phyloP scores from a whole-genome alignment of 2,888 invertebrate genomes.

The Schizaphis graminum region DNA sequence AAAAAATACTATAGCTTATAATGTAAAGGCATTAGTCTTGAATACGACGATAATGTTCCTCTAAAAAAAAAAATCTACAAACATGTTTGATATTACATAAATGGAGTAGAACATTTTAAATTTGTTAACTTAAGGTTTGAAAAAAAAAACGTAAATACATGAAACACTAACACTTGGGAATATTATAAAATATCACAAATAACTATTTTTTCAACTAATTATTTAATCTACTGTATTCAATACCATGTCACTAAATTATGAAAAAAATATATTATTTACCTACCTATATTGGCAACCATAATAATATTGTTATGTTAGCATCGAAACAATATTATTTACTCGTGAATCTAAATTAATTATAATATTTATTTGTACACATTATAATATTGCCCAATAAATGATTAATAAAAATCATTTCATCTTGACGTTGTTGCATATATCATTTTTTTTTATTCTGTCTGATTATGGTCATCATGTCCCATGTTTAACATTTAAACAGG shows the following conservation, averaged over 20 bases:
- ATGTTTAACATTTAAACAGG: neutral
- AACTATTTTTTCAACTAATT: too few species aligned
- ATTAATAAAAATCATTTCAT: neutral
- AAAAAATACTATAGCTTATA: constrained; percentile 7
- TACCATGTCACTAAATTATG: neutral
- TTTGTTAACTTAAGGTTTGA: neutral
- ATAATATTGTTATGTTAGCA: too few species aligned
- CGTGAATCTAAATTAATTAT: neutral
- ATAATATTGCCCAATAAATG: neutral
- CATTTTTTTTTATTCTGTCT: too few species aligned
- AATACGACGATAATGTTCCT: neutral
- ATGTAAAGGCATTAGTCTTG: constrained; percentile 34
- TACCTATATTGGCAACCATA: neutral
- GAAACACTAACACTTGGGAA: neutral
- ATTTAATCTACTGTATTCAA: neutral
- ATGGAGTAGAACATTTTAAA: neutral
- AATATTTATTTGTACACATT: neutral
- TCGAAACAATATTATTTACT: neutral
- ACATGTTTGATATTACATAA: neutral
- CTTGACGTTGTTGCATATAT: neutral
- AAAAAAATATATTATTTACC: neutral
- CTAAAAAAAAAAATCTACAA: neutral
- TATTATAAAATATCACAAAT: neutral
- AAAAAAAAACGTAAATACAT: neutral
- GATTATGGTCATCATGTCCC: too few species aligned